Base-by-base conservation (phyloP, 2,888 invertebrate species). In the Amblyteles armatorius region DNA sequence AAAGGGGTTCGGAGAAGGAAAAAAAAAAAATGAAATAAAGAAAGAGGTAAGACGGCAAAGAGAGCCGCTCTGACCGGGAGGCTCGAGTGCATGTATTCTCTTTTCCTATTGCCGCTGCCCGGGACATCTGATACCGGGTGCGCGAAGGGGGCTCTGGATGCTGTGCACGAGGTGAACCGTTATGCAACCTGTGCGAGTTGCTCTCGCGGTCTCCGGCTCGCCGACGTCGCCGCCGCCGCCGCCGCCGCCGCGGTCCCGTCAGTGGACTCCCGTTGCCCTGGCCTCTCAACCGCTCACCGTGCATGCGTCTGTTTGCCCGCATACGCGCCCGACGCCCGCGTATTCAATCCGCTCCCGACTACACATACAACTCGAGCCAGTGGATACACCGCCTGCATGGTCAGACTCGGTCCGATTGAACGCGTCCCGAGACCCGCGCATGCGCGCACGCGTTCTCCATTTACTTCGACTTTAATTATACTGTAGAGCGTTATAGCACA, bases 131-230 rank as follows among this genome's bases (percentile, higher is more conserved):
- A 84, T 80, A 84, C 72, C 60, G 67, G 50, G 76, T 57, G 73
- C 83, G 87, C 74, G 55, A 84, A 84, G 65, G 55, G 52, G 50
- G 9, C 87, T 88, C 88, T 79, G 68, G 82, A 89, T 83, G 86
- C 86, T 90, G 88, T 90, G 88, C 90, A 90, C 88, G 89, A 69
- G 82, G 83, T 87, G 82, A 89, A 92, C 91, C 91, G 91, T 92
- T 92, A 92, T 91, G 91, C 91, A 92, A 91, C 92, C 92, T 91
- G 91, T 86, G 87, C 84, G 87, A 73, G 79, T 82, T 63, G 87
- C 77, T 79, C 48, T 79, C 80, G 79, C 88, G 88, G 88, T 87
- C 88, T 87, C 87, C 83, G 84, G 40, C 87, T 87, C 88, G 88
- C 76, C 78, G 74, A 78, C 77, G 63, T 55, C 73, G 63, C 68